phyloP scores from a whole-genome alignment of 2,113 vertebrate genomes.

The Scomber colias region DNA sequence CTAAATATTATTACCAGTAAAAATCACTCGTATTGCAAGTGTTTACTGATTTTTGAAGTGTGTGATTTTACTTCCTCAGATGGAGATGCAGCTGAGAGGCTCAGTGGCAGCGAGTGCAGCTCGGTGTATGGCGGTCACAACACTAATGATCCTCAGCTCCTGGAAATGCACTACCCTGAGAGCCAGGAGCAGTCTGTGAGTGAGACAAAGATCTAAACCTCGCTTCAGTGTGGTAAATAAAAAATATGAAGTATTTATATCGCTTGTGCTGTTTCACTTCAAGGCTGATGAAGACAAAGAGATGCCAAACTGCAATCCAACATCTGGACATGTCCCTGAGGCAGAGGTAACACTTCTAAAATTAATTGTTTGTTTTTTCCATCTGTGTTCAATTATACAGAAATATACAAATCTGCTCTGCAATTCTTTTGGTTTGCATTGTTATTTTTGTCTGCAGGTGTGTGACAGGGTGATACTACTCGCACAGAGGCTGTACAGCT shows the following conservation, averaged over 20 bases:
- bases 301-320: background rate
- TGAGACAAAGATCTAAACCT: background rate
- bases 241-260: background rate
- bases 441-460: conserved; percentile 81
- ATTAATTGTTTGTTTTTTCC: background rate
- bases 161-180: conserved; percentile 51
- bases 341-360: conserved; percentile 59
- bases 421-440: background rate
- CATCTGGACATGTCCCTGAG: conserved; percentile 21
- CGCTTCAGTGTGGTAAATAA: background rate
- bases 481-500: conserved; percentile 87
- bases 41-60: background rate
- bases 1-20: background rate
- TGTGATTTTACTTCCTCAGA: conserved; percentile 68
- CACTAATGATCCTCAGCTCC: conserved; percentile 63
- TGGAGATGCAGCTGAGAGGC: conserved; percentile 73
- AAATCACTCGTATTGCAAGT: background rate
- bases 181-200: conserved; percentile 74
- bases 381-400: background rate
- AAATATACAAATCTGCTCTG: background rate
- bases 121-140: conserved; percentile 59
- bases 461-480: conserved; percentile 84
- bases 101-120: conserved; percentile 48
- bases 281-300: conserved; percentile 66
- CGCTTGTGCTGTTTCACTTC: background rate